These are phyloP conservation scores for Palaemon carinicauda DNA, from an alignment of 1,140 invertebrate genomes.

Conservation along the genomic window DNA sequence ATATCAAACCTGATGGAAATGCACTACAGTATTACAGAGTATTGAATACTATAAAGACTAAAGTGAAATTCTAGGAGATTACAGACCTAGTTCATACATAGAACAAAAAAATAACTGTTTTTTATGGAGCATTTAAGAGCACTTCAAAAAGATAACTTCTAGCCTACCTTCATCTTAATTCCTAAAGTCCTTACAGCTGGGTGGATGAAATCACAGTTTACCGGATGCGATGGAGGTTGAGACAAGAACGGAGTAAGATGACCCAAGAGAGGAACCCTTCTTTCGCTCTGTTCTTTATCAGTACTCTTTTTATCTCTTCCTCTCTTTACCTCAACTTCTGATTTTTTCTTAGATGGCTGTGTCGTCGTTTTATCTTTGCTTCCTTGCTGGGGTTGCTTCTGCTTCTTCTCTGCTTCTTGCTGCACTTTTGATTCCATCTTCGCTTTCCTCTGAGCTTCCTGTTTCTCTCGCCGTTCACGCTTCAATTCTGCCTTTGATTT, in stretches of 20 bases:
- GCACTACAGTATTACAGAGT: too few relatives aligned
- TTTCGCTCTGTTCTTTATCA: not conserved
- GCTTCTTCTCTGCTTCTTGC: constrained; percentile 9
- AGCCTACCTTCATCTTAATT: constrained; percentile 38
- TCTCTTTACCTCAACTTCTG: not conserved
- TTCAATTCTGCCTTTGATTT: constrained; percentile 49
- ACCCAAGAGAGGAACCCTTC: constrained; percentile 35
- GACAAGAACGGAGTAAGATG: constrained; percentile 24
- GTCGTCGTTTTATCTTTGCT: not conserved
- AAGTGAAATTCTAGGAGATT: too few relatives aligned
- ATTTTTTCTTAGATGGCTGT: not conserved
- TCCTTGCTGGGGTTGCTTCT: not conserved
- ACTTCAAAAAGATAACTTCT: not conserved
- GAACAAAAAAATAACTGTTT: not conserved
- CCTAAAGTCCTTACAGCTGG: constrained; percentile 45
- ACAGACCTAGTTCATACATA: too few relatives aligned
- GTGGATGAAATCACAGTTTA: constrained; percentile 40
- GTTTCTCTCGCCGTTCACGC: constrained; percentile 50
- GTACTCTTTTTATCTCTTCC: constrained; percentile 9
- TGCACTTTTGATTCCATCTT: constrained; percentile 29
- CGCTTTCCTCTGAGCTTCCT: constrained; percentile 50
- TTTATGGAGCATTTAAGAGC: not conserved
- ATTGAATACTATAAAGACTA: too few relatives aligned
- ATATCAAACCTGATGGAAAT: too few relatives aligned
- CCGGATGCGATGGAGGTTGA: not conserved